Conservation (phyloP, 2,888 invertebrate genomes). For the Drosophila testacea region DNA sequence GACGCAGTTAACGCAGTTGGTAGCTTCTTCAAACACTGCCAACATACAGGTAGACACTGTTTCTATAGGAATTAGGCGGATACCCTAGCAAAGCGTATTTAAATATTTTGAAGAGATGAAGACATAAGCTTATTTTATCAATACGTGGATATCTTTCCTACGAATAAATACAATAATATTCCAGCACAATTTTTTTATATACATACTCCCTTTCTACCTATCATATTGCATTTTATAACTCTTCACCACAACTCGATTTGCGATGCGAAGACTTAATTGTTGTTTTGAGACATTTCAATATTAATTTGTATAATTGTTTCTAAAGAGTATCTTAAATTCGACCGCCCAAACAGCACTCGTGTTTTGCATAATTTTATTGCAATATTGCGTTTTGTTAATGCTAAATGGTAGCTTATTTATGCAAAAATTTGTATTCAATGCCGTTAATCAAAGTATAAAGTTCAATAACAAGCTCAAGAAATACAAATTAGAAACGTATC, state of each 20-base stretch:
- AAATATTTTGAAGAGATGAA: background rate
- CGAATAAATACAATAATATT: no score
- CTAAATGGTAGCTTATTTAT: slow-evolving; percentile 48
- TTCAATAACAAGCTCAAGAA: slow-evolving; percentile 48
- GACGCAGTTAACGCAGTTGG: slow-evolving; percentile 45
- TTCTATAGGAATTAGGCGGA: background rate
- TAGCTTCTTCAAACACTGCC: slow-evolving; percentile 22
- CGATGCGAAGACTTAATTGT: no score
- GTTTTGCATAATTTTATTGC: slow-evolving; percentile 37
- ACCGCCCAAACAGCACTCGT: background rate
- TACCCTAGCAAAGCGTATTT: background rate
- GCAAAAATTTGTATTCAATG: slow-evolving; percentile 31
- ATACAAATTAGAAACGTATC: slow-evolving; percentile 20
- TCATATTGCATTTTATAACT: no score
- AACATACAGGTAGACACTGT: slow-evolving; percentile 46
- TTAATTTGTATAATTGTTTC: no score
- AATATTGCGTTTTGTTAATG: slow-evolving; percentile 37
- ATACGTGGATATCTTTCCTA: no score
- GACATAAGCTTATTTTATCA: no score
- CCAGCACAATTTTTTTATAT: no score
- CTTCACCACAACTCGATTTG: no score
- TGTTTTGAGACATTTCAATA: no score
- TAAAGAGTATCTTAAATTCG: background rate
- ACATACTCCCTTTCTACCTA: no score
- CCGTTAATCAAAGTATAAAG: slow-evolving; percentile 37